A percentile compares a stretch with the other conserved stretches of the same genome.
These are phyloP conservation scores for Cinclus mexicanus DNA, from an alignment of 2,113 vertebrate genomes.

Conservation along the genomic window DNA sequence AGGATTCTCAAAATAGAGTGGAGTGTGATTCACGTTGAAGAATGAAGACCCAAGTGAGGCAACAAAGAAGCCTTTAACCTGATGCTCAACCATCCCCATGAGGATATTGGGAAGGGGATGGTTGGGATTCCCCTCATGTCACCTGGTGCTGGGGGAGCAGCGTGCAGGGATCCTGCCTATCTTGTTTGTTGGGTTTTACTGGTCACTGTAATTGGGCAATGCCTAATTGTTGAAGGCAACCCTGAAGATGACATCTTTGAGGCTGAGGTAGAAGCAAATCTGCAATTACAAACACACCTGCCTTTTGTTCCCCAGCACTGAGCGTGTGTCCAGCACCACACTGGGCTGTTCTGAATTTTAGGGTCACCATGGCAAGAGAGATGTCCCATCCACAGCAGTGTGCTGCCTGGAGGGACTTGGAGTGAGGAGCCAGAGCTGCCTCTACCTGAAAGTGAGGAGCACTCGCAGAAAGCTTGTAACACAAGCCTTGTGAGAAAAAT, in stretches of 20 bases:
- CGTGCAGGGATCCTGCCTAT: background rate
- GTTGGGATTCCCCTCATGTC: background rate
- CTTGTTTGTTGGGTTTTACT: background rate
- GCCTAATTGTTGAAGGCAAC: background rate
- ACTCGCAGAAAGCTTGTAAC: background rate
- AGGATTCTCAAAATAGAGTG: conserved; percentile 16
- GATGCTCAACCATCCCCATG: background rate
- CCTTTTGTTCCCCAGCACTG: background rate
- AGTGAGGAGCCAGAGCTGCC: background rate
- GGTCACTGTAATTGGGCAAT: background rate
- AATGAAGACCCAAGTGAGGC: background rate
- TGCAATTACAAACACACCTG: background rate
- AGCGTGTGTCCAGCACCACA: rapidly evolving
- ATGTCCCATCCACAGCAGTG: background rate
- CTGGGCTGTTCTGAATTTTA: background rate
- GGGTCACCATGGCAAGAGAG: background rate
- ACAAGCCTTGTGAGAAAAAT: conserved; percentile 54
- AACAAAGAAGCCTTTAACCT: background rate
- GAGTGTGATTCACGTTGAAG: conserved; percentile 9
- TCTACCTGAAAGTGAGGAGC: background rate
- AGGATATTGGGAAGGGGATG: background rate
- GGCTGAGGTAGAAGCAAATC: background rate
- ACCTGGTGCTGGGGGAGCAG: background rate
- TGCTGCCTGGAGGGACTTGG: background rate
- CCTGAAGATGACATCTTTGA: background rate